Evolutionary conservation across 2,113 vertebrate genomes (phyloP), one percentile per base, ranked within the genome.

Genomic region (Brienomyrus longianalis): DNA sequence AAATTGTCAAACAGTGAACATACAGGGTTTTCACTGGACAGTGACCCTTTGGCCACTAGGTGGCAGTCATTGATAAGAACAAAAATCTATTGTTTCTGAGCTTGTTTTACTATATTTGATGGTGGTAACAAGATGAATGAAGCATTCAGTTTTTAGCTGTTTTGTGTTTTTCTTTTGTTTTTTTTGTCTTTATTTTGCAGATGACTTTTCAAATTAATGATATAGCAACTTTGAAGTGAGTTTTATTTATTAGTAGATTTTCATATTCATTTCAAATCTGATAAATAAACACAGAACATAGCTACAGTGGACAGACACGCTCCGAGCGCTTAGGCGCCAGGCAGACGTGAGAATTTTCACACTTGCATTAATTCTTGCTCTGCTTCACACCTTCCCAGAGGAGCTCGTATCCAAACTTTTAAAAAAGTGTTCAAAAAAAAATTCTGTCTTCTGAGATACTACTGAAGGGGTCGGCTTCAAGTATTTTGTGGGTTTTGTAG

Each of bases 21-120:
- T 31, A 13, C 62, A 27, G 62, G 62, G 62, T 87, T n/a, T 52
- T 52, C 1, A 3, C n/a, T 31, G 62, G 9, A 59, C 56, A 66
- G 62, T 27, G 9, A 66, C 10, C 9, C 9, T 27, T 21, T 59
- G 39, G 10, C 93, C 95, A 94, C 92, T 92, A 95, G 95, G 91
- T 92, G 94, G 95, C 0, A 90, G 54, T 50, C 48, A 92, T 39
- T 3, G 31, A 66, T 74, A 2, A 39, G 52, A 87, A 77, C 39
- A 87, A 77, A 5, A 9, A 8, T 45, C 23, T 48, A 21, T 45
- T 1, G 23, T 11, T 54, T 90, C 89, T 52, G 51, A 17, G 66
- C 51, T 84, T 62, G 88, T 91, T 85, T 50, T 19, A 15, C 39
- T 45, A n/a, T 66, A 13, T 1, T n/a, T 17, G 10, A 59, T 21